Evolutionary conservation across 30 jellyfish, hydroid and myxozoan species (phyloP), one percentile per base, ranked within the genome.

Genomic region (Hydra vulgaris): DNA sequence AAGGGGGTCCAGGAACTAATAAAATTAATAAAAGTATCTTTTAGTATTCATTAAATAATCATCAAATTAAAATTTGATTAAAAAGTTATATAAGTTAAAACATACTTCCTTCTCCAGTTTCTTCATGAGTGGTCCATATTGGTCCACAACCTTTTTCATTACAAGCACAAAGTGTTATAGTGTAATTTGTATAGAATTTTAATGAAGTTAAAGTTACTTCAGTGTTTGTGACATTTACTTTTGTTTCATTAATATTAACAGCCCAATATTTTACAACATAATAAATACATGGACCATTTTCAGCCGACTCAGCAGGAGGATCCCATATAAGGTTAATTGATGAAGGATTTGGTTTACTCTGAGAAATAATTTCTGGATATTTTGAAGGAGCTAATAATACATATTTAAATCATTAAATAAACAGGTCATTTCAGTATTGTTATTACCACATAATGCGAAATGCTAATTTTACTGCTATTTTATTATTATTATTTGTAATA

Each of bases 1-100:
- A 21, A n/a, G 81, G 81, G 15, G 81, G 81, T 21, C 66, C 61
- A 5, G 81, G 81, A 25, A 1, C 81, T 73, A 18, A 73, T n/a
- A n/a, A n/a, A n/a, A n/a, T n/a, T n/a, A n/a, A n/a, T n/a, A n/a
- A n/a, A n/a, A n/a, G n/a, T n/a, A n/a, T n/a, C n/a, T n/a, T n/a
- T n/a, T n/a, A n/a, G n/a, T n/a, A n/a, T n/a, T n/a, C n/a, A n/a
- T n/a, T n/a, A n/a, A n/a, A n/a, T n/a, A n/a, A n/a, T n/a, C n/a
- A n/a, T n/a, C n/a, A 73, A 73, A 26, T 69, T 69, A 20, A 69
- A 20, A 20, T 69, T 69, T 19, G 27, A 24, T 8, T 19, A 20
- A 69, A 40, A 40, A 5, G 12, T 3, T 3, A 3, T 40, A 40
- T 12, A 3, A 3, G 12, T 40, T 40, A 40, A 40, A 40, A 40